Conservation (phyloP, 2,113 vertebrate species). For the Myodes glareolus region DNA sequence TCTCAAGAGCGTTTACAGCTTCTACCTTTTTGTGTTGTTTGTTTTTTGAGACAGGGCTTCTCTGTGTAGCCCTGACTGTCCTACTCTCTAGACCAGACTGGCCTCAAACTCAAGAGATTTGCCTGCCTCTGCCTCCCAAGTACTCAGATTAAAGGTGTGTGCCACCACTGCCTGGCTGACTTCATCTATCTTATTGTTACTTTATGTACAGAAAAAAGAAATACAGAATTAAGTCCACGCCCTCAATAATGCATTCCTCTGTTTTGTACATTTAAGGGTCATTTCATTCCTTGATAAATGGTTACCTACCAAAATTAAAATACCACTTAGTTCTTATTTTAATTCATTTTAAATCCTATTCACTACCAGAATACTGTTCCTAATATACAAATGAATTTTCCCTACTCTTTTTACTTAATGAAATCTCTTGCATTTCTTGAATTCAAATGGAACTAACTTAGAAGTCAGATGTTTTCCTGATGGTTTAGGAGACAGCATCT, state of each 20-base stretch:
- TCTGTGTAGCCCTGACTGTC: not conserved
- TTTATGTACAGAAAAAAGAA: not conserved
- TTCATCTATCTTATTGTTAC: not conserved
- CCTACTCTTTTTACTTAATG: not conserved
- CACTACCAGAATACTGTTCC: not conserved
- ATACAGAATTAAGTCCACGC: not conserved
- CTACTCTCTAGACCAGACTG: not conserved
- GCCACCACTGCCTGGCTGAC: not conserved
- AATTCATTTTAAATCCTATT: not conserved
- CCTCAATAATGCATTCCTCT: conserved; percentile 7
- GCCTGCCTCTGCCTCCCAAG: not conserved
- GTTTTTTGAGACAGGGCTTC: not conserved
- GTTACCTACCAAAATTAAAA: conserved; percentile 7
- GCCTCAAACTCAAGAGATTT: not conserved
- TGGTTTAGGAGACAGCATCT: not conserved
- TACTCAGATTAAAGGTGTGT: not conserved
- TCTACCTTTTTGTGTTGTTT: not conserved
- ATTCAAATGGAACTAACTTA: not conserved
- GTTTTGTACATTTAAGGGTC: not conserved
- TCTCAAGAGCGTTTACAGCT: conserved; percentile 20
- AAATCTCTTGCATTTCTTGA: not conserved
- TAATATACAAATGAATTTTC: not conserved
- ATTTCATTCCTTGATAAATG: not conserved
- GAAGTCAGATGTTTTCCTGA: conserved; percentile 1
- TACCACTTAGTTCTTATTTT: not conserved